Conservation (phyloP, 1,140 invertebrate genomes). For the Eriocheir sinensis region DNA sequence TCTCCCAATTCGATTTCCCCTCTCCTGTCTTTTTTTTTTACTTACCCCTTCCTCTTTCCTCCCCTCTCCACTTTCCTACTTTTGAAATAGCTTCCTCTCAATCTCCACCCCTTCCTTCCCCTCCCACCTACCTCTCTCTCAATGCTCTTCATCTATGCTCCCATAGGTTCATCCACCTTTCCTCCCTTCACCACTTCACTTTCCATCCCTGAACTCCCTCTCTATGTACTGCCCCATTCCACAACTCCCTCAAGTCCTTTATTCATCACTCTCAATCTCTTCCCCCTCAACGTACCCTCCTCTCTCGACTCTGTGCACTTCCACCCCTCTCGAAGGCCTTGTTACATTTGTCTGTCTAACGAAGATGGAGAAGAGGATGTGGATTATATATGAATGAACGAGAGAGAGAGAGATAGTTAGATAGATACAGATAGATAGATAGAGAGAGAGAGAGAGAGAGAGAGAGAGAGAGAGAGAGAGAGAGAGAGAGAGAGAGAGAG, state of each 20-base stretch:
- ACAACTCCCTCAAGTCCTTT: background rate
- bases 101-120: too few relatives aligned
- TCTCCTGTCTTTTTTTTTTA: too few relatives aligned
- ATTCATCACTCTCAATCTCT: background rate
- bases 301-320: too few relatives aligned
- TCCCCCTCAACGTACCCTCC: background rate
- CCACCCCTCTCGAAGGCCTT: background rate
- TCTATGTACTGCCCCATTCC: background rate
- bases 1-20: too few relatives aligned
- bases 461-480: too few relatives aligned
- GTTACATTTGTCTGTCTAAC: background rate
- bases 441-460: background rate
- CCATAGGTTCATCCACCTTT: background rate
- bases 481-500: too few relatives aligned
- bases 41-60: too few relatives aligned
- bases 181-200: background rate
- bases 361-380: background rate
- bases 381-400: background rate
- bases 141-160: background rate
- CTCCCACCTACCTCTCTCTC: too few relatives aligned
- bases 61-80: too few relatives aligned
- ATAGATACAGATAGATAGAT: background rate
- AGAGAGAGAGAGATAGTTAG: constrained; percentile 2
- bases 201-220: background rate
- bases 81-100: too few relatives aligned